These are phyloP conservation scores for Eolophus roseicapilla DNA, from an alignment of 2,113 vertebrate species.

Conservation along the genomic window DNA sequence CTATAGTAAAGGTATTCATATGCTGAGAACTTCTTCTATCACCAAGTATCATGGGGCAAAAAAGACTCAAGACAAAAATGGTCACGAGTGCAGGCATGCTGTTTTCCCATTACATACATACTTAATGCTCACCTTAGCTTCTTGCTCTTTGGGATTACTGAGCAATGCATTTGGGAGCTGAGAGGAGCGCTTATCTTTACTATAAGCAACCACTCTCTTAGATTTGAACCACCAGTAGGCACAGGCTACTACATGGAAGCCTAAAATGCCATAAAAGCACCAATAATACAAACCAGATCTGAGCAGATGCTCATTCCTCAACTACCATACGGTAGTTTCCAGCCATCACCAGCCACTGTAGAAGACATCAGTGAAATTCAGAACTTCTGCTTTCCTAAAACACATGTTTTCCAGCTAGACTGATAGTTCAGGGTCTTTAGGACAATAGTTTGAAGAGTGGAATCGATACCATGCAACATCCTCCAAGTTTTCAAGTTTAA, in stretches of 20 bases:
- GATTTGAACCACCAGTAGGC: background rate
- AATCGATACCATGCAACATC: background rate
- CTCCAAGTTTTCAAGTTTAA: background rate
- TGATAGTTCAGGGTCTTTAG: background rate
- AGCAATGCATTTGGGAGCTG: rapidly evolving
- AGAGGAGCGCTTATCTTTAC: background rate
- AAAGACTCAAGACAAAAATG: background rate
- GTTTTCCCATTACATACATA: rapidly evolving
- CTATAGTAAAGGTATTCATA: background rate
- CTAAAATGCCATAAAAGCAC: background rate
- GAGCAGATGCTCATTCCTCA: background rate
- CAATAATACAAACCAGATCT: background rate
- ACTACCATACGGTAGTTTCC: background rate
- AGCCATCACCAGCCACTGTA: background rate
- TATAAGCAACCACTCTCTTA: background rate
- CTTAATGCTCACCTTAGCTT: background rate
- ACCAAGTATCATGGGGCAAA: rapidly evolving
- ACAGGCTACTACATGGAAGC: rapidly evolving
- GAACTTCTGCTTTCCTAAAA: background rate
- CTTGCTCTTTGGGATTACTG: background rate
- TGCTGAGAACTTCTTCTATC: background rate
- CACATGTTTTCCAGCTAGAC: background rate
- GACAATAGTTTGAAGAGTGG: background rate
- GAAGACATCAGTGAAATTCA: background rate
- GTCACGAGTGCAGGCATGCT: too few species aligned